Conservation (phyloP, 2,113 vertebrate species). For the Python bivittatus region DNA sequence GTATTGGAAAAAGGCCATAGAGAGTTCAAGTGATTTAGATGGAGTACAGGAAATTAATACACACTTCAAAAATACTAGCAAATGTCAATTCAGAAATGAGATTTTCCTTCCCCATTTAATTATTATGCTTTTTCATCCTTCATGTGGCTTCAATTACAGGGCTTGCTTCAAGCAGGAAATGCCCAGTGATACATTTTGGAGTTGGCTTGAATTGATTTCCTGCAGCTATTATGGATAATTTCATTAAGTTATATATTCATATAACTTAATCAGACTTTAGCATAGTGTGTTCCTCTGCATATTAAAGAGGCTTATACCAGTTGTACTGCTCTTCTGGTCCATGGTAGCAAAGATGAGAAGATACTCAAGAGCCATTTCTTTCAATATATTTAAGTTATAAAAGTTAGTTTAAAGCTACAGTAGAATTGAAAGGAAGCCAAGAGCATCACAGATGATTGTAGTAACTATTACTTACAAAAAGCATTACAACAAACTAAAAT, state of each 20-base stretch:
- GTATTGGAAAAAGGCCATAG: background rate
- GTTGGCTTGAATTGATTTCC: background rate
- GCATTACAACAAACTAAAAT: background rate
- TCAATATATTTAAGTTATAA: background rate
- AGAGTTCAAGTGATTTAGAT: background rate
- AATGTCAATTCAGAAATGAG: slow-evolving; percentile 18
- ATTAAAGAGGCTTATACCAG: background rate
- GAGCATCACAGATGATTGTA: background rate
- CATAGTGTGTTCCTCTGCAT: background rate
- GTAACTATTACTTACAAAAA: background rate
- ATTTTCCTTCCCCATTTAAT: background rate
- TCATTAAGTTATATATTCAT: background rate
- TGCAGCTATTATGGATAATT: background rate
- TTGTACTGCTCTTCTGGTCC: background rate
- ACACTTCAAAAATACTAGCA: slow-evolving; percentile 37
- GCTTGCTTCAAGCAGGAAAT: slow-evolving; percentile 10
- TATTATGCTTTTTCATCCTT: background rate
- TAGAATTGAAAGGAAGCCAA: background rate
- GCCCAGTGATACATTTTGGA: background rate
- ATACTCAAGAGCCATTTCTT: background rate
- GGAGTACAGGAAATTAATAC: slow-evolving; percentile 14
- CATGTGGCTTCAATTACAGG: background rate
- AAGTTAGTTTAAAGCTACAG: background rate
- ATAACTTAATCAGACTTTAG: background rate
- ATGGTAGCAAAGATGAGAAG: background rate